phyloP scores from a whole-genome alignment of 1,140 invertebrate genomes.

The Procambarus virginalis region DNA sequence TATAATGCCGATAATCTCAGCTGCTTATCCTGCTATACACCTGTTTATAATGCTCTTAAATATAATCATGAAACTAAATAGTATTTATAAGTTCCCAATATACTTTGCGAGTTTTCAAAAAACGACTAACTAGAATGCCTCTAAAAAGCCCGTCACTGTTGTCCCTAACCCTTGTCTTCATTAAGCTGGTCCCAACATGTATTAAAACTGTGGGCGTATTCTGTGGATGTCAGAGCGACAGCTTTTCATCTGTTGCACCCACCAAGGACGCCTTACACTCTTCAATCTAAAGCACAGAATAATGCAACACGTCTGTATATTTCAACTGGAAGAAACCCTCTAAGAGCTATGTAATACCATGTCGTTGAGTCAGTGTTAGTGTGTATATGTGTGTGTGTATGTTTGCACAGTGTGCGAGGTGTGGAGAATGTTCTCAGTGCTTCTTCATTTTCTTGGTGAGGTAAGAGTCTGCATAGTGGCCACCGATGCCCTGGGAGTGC shows the following conservation, averaged over 20 bases:
- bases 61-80: slow-evolving; percentile 23
- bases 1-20: not conserved
- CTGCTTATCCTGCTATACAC: slow-evolving; percentile 14
- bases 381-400: not conserved
- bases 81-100: not conserved
- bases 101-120: not conserved
- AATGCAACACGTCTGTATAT: not conserved
- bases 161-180: not conserved
- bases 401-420: not conserved
- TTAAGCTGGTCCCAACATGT: slow-evolving; percentile 20
- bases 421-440: slow-evolving; percentile 2
- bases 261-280: not conserved
- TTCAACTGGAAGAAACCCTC: not conserved
- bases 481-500: slow-evolving; percentile 78
- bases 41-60: slow-evolving; percentile 8
- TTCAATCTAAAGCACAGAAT: not conserved
- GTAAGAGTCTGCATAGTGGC: slow-evolving; percentile 79
- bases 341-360: not conserved
- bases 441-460: slow-evolving; percentile 74
- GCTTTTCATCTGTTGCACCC: no score
- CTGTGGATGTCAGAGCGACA: no score
- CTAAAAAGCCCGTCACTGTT: not conserved
- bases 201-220: slow-evolving; percentile 13
- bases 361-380: not conserved
- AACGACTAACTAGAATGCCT: not conserved